A percentile compares a stretch with the other conserved stretches of the same genome.
phyloP scores from a whole-genome alignment of 2,797 vertebrate genomes.

The Cirrhinus mrigala region DNA sequence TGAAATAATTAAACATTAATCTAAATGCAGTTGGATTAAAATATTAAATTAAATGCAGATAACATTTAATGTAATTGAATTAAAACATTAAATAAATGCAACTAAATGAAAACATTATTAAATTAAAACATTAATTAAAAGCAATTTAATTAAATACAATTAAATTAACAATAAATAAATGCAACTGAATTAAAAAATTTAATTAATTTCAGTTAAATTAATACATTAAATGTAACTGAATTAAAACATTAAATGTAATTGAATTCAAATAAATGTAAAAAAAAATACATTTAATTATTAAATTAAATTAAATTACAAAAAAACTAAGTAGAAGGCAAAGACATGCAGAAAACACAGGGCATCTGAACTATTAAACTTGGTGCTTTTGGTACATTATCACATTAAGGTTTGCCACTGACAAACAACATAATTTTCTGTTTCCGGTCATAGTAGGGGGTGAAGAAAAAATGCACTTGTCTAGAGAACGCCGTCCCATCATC shows the following conservation, averaged over 20 bases:
- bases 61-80: not conserved
- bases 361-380: not conserved
- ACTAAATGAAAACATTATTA: not conserved
- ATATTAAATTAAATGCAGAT: not conserved
- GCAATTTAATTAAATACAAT: too few relatives aligned
- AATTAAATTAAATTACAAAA: not conserved
- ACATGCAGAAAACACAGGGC: not conserved
- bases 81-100: not conserved
- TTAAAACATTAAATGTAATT: not conserved
- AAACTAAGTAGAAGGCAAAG: not conserved
- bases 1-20: too few relatives aligned
- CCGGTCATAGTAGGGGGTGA: conserved; percentile 2
- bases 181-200: too few relatives aligned
- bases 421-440: conserved; percentile 5
- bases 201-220: not conserved
- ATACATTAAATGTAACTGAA: not conserved
- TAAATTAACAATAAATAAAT: not conserved
- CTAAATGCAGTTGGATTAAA: not conserved
- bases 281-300: not conserved
- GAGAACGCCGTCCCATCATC: conserved; percentile 47
- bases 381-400: not conserved
- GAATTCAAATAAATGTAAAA: not conserved
- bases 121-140: not conserved
- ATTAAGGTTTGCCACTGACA: not conserved
- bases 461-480: conserved; percentile 43